These are phyloP conservation scores for Hirtodrosophila cameraria DNA, from an alignment of 2,888 invertebrate species.

Conservation along the genomic window DNA sequence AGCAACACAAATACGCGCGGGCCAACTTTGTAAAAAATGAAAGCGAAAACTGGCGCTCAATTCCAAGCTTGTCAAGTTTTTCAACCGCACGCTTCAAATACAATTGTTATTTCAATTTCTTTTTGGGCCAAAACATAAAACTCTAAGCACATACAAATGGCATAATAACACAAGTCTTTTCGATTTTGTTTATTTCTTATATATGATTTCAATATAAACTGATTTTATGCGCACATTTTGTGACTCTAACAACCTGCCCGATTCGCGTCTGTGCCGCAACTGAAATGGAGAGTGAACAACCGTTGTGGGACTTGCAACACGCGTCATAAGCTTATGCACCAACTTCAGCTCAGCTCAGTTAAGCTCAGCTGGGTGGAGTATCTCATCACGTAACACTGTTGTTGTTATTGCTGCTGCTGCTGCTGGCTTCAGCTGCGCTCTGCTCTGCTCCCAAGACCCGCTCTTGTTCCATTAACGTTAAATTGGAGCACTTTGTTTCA, in stretches of 20 bases:
- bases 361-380: constrained; percentile 24
- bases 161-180: constrained; percentile 55
- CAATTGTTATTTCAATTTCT: constrained; percentile 28
- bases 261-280: constrained; percentile 57
- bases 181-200: constrained; percentile 36
- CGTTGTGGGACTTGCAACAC: constrained; percentile 55
- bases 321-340: constrained; percentile 38
- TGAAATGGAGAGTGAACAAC: constrained; percentile 67
- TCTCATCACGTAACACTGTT: constrained; percentile 60
- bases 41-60: constrained; percentile 45
- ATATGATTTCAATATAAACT: constrained; percentile 6
- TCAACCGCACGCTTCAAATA: constrained; percentile 15
- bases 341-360: constrained; percentile 13
- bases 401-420: constrained; percentile 11
- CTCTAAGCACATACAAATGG: constrained; percentile 60
- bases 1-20: constrained; percentile 49
- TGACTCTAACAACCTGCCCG: constrained; percentile 50
- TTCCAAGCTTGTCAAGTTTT: constrained; percentile 24
- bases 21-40: constrained; percentile 61
- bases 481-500: constrained; percentile 58
- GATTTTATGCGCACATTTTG: constrained; percentile 5
- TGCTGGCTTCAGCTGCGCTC: background rate
- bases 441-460: constrained; percentile 32
- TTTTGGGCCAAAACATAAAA: constrained; percentile 13
- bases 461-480: constrained; percentile 58